These are phyloP conservation scores for Ametastegia equiseti DNA, from an alignment of 2,888 invertebrate genomes.

Conservation along the genomic window DNA sequence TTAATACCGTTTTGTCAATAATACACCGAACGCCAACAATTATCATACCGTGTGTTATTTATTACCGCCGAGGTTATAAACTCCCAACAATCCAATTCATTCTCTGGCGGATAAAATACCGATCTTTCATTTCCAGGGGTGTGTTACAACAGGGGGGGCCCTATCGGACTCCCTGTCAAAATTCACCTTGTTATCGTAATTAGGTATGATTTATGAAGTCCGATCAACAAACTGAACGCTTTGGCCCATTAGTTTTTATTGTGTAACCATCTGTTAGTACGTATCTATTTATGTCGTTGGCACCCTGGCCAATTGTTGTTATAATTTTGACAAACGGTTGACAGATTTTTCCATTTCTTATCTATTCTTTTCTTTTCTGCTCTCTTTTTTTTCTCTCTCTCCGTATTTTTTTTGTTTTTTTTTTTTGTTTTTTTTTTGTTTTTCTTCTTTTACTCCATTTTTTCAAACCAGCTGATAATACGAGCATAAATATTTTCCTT, in stretches of 20 bases:
- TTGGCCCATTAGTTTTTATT: slow-evolving; percentile 40
- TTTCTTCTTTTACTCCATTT: not conserved
- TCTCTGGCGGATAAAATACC: slow-evolving; percentile 30
- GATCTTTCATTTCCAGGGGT: slow-evolving; percentile 59
- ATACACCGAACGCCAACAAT: not conserved
- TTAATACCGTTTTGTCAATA: not conserved
- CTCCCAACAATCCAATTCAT: not conserved
- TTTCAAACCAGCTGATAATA: slow-evolving; percentile 20
- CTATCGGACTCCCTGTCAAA: slow-evolving; percentile 57
- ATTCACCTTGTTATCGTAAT: slow-evolving; percentile 57
- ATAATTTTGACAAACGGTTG: slow-evolving; percentile 11
- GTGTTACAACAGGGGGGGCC: slow-evolving; percentile 52
- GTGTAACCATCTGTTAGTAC: slow-evolving; percentile 31
- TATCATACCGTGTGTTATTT: not conserved
- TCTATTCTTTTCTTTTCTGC: not conserved
- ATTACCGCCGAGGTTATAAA: not conserved
- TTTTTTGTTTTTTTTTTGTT: not conserved
- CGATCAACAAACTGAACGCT: slow-evolving; percentile 35
- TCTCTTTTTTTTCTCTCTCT: not conserved
- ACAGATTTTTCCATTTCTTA: slow-evolving; percentile 30
- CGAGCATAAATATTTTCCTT: slow-evolving; percentile 24
- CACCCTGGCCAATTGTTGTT: slow-evolving; percentile 21
- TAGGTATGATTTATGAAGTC: slow-evolving; percentile 49
- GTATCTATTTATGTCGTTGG: slow-evolving; percentile 32
- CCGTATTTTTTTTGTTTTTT: not conserved